Evolutionary conservation across 2,888 invertebrate genomes (phyloP).

Genomic region (Microdon myrmicae): DNA sequence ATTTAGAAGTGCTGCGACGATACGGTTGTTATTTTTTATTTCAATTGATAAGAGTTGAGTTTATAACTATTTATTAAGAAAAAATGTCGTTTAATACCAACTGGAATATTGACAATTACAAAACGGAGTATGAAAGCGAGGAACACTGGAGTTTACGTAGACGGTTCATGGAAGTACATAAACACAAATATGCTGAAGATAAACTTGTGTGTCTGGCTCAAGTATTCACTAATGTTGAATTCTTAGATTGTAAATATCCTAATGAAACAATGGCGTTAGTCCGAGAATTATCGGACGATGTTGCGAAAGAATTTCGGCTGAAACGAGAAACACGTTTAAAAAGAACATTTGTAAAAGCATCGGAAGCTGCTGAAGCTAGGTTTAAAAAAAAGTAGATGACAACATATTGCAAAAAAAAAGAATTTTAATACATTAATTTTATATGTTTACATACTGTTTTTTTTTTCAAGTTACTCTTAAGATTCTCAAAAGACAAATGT

Average conservation of each 20-base stretch:
- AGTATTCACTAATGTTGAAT: conserved; percentile 85
- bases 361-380: conserved; percentile 81
- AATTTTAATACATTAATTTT: no score
- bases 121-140: conserved; percentile 84
- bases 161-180: conserved; percentile 82
- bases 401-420: no score
- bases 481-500: no score
- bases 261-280: conserved; percentile 82
- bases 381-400: no score
- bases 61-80: no score
- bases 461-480: no score
- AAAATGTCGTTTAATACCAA: no score
- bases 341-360: conserved; percentile 80
- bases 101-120: conserved; percentile 82
- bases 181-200: conserved; percentile 79
- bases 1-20: no score
- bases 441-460: no score
- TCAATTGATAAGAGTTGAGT: no score
- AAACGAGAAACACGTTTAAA: conserved; percentile 73
- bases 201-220: conserved; percentile 88
- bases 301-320: conserved; percentile 78
- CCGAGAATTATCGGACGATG: conserved; percentile 77
- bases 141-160: conserved; percentile 90
- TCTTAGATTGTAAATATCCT: conserved; percentile 76
- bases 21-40: no score